Percentiles rank a stretch among this genome's conserved stretches.
These are phyloP conservation scores for Stigmatopora argus DNA, from an alignment of 2,113 vertebrate species.

Conservation along the genomic window DNA sequence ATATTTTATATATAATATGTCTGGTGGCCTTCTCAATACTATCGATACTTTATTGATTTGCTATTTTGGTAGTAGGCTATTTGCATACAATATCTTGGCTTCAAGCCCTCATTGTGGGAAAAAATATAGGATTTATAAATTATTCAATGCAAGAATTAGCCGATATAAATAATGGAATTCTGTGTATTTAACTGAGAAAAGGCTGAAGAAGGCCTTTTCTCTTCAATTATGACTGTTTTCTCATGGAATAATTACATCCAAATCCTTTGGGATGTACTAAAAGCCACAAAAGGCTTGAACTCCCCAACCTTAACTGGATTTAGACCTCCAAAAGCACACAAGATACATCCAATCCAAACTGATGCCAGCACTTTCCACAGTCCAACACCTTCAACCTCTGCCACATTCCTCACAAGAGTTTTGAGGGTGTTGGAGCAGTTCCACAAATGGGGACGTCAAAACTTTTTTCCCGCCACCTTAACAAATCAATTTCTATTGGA, in stretches of 20 bases:
- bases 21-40: slow-evolving; percentile 7
- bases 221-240: background rate
- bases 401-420: too few species aligned
- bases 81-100: background rate
- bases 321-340: background rate
- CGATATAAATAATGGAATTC: background rate
- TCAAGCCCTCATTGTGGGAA: background rate
- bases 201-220: background rate
- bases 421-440: background rate
- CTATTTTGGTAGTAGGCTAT: slow-evolving; percentile 1
- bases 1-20: slow-evolving; percentile 19
- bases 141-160: background rate
- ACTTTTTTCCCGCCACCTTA: slow-evolving; percentile 32
- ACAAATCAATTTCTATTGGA: slow-evolving; percentile 13
- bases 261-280: background rate
- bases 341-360: background rate
- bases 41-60: slow-evolving; percentile 10
- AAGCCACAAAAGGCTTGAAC: background rate
- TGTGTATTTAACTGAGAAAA: background rate
- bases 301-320: background rate
- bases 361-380: background rate
- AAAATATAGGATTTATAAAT: background rate
- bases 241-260: too few species aligned
- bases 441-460: slow-evolving; percentile 30
- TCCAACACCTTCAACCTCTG: background rate